phyloP scores from a whole-genome alignment of 2,888 invertebrate genomes.

The Chromoteleia sp. region DNA sequence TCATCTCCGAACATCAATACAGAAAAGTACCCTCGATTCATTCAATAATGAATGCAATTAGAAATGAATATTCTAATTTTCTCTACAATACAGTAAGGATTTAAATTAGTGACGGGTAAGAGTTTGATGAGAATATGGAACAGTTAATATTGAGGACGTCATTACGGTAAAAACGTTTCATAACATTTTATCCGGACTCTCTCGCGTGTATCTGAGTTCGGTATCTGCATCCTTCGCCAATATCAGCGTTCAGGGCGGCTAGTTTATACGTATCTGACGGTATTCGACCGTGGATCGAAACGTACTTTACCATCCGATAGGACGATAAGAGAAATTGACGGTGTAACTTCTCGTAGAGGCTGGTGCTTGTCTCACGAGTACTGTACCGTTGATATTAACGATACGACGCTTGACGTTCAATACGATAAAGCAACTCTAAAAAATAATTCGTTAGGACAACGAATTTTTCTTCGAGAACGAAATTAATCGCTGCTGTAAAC shows the following conservation, averaged over 20 bases:
- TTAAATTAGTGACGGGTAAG: conserved; percentile 10
- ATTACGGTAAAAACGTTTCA: conserved; percentile 58
- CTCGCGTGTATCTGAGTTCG: conserved; percentile 36
- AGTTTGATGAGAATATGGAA: conserved; percentile 35
- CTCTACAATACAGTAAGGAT: no score
- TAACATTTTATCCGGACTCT: conserved; percentile 59
- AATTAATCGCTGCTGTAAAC: no score
- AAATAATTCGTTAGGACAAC: conserved; percentile 48
- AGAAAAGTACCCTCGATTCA: background rate
- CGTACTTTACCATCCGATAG: conserved; percentile 68
- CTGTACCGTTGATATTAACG: conserved; percentile 66
- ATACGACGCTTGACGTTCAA: conserved; percentile 63
- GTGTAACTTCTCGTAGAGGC: conserved; percentile 68
- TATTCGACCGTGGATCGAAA: conserved; percentile 63
- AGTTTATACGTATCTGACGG: conserved; percentile 64
- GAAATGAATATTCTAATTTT: no score
- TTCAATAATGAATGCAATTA: no score
- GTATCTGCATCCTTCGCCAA: conserved; percentile 60
- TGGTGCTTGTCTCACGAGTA: conserved; percentile 67
- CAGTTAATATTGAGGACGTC: conserved; percentile 43
- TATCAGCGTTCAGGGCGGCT: conserved; percentile 56
- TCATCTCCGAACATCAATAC: background rate
- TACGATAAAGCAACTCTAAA: conserved; percentile 52
- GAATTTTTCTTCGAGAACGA: no score
- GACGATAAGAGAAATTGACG: conserved; percentile 69